phyloP scores from a whole-genome alignment of 1,140 invertebrate genomes.

The Myzus persicae region DNA sequence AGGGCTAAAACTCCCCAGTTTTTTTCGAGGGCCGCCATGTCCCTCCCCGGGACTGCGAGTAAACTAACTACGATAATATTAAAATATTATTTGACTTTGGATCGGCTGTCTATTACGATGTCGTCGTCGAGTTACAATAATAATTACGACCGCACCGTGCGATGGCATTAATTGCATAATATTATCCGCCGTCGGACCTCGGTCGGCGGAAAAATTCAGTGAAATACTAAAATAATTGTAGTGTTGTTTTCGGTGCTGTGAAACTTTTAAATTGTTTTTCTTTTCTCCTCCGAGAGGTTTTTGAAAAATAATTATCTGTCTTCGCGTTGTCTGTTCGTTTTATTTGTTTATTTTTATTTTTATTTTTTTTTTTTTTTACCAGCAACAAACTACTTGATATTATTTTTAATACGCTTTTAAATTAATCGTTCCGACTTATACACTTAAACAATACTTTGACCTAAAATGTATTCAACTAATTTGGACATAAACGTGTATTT shows the following conservation, averaged over 20 bases:
- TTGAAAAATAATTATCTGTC: slow-evolving; percentile 5
- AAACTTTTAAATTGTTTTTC: neutral
- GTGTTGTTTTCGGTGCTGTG: neutral
- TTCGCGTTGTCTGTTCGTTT: neutral
- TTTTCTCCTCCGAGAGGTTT: neutral
- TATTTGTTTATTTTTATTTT: neutral
- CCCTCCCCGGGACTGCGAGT: too few relatives aligned
- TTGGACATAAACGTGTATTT: neutral
- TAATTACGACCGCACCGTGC: neutral
- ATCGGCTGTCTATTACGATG: neutral
- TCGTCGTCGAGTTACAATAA: neutral
- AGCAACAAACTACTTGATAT: neutral
- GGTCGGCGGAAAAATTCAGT: neutral
- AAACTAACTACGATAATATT: too few relatives aligned
- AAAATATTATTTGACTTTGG: neutral
- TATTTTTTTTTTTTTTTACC: neutral
- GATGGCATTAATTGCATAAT: neutral
- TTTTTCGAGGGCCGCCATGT: too few relatives aligned
- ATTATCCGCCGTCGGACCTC: neutral
- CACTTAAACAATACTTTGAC: neutral
- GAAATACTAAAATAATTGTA: neutral
- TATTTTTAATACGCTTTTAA: neutral
- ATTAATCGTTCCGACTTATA: neutral
- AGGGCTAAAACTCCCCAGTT: too few relatives aligned
- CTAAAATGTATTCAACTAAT: neutral